These are phyloP conservation scores for fruit fly (Drosophila melanogaster) DNA, from an alignment of 1,140 invertebrate species.

Conservation along the genomic window Release_6_plus_ISO1_MT NT_033779.5:8560001-8560500, in stretches of 20 bases:
- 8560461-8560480: constrained; percentile 80
- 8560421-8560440: constrained; percentile 55
- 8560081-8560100: too few species aligned
- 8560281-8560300: constrained; percentile 23
- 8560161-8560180: too few species aligned
- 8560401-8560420: constrained; percentile 61
- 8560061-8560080: too few species aligned
- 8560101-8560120: too few species aligned
- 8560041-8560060: background rate
- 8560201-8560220: background rate
- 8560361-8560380: constrained; percentile 78
- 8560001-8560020: background rate
- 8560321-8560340: constrained; percentile 71
- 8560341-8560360: constrained; percentile 82
- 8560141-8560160: too few species aligned
- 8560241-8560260: constrained; percentile 53
- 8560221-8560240: constrained; percentile 59
- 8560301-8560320: background rate
- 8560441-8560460: constrained; percentile 77
- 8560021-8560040: background rate
- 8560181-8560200: too few species aligned
- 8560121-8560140: too few species aligned
- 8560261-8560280: constrained; percentile 60
- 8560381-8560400: constrained; percentile 2
- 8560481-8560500: constrained; percentile 73